Conservation (phyloP, 1,140 invertebrate species). For the Microplitis demolitor region DNA sequence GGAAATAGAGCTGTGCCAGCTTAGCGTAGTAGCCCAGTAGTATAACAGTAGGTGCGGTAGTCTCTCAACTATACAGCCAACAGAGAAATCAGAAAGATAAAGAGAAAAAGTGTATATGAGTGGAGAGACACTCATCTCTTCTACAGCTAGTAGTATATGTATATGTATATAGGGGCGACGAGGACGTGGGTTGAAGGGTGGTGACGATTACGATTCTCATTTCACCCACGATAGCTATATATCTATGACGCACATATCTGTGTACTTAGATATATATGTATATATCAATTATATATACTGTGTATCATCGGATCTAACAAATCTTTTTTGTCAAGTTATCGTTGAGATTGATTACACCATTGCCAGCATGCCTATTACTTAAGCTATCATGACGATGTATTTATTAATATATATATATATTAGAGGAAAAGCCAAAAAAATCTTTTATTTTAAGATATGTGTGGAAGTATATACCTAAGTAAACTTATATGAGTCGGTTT, state of each 20-base stretch:
- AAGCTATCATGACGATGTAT: no score
- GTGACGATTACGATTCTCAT: conserved; percentile 18
- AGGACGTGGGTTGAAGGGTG: background rate
- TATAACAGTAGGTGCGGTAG: background rate
- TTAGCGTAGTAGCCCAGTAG: background rate
- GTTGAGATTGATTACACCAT: background rate
- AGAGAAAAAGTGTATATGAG: background rate
- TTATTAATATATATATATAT: no score
- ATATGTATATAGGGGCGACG: no score
- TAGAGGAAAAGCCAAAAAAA: no score
- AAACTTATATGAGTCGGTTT: no score
- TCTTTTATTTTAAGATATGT: background rate
- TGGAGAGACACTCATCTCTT: background rate
- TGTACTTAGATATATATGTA: background rate
- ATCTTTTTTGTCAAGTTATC: background rate
- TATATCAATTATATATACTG: background rate
- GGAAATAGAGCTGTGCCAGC: conserved; percentile 1
- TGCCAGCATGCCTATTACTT: no score
- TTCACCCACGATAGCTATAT: background rate
- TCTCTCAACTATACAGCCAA: background rate
- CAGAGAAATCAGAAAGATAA: background rate
- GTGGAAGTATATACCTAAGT: background rate
- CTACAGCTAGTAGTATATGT: no score
- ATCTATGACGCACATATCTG: conserved; percentile 2
- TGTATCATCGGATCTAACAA: background rate